Percentiles rank a stretch among this genome's conserved stretches.
phyloP scores from a whole-genome alignment of 2,797 vertebrate genomes.

The Manis javanica region DNA sequence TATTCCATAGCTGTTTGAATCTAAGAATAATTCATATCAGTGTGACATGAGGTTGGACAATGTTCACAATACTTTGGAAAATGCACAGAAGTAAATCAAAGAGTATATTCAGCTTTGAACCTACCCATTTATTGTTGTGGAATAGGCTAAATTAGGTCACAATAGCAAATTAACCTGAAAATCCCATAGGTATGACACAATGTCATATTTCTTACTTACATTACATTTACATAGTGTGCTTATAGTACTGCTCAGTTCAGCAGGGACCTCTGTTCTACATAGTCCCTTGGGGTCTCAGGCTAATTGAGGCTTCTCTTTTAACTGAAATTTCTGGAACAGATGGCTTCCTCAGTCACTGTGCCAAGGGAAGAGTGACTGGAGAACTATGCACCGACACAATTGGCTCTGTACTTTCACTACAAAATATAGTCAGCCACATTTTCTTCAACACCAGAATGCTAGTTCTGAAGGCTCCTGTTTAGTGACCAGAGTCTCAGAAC shows the following conservation, averaged over 20 bases:
- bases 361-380: not conserved
- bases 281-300: not conserved
- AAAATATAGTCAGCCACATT: not conserved
- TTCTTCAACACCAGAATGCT: not conserved
- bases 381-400: not conserved
- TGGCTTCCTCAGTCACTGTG: not conserved
- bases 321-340: not conserved
- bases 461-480: not conserved
- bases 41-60: not conserved
- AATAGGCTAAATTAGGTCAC: not conserved
- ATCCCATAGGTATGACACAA: not conserved
- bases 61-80: slow-evolving; percentile 17
- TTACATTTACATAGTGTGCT: too few relatives aligned
- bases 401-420: not conserved
- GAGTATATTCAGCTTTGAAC: not conserved
- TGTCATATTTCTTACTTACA: not conserved
- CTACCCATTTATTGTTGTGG: not conserved
- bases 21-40: slow-evolving; percentile 14
- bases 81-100: slow-evolving; percentile 32
- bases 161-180: not conserved
- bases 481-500: not conserved
- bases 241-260: not conserved
- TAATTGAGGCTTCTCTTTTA: not conserved
- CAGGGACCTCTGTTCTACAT: not conserved
- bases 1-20: not conserved